Conservation (phyloP, 1,140 invertebrate species). For the Sitobion miscanthi region DNA sequence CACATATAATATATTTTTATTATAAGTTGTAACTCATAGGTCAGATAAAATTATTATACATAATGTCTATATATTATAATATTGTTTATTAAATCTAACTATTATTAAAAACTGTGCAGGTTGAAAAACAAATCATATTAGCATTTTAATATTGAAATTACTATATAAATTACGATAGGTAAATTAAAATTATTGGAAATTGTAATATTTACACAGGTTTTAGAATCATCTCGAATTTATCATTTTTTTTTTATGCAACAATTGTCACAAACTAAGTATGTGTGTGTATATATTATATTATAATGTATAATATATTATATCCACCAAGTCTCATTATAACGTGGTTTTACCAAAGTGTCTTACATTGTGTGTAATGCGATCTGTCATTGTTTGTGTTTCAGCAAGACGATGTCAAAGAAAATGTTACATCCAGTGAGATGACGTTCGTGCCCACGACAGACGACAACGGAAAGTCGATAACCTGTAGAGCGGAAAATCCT, state of each 20-base stretch:
- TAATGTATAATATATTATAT: neutral
- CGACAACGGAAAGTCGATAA: conserved; percentile 82
- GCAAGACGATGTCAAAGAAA: conserved; percentile 79
- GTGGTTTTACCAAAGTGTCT: neutral
- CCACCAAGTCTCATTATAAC: neutral
- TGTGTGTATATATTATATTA: neutral
- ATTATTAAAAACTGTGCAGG: too few relatives aligned
- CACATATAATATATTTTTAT: neutral
- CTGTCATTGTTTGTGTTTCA: conserved; percentile 63
- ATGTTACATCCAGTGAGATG: conserved; percentile 82
- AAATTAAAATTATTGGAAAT: neutral
- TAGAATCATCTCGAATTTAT: neutral
- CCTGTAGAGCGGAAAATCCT: conserved; percentile 88
- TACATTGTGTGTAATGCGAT: neutral
- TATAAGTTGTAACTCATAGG: too few relatives aligned
- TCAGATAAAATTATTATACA: neutral
- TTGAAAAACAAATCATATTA: neutral
- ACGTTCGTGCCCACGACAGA: conserved; percentile 76
- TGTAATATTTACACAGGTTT: neutral
- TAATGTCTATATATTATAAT: too few relatives aligned
- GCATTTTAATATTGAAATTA: neutral
- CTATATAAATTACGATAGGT: neutral
- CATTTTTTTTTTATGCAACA: neutral
- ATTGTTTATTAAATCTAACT: too few relatives aligned
- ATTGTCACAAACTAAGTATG: neutral